Percentiles rank a stretch among this genome's conserved stretches.
phyloP scores from a whole-genome alignment of 2,888 invertebrate genomes.

The Drosophila yooni region DNA sequence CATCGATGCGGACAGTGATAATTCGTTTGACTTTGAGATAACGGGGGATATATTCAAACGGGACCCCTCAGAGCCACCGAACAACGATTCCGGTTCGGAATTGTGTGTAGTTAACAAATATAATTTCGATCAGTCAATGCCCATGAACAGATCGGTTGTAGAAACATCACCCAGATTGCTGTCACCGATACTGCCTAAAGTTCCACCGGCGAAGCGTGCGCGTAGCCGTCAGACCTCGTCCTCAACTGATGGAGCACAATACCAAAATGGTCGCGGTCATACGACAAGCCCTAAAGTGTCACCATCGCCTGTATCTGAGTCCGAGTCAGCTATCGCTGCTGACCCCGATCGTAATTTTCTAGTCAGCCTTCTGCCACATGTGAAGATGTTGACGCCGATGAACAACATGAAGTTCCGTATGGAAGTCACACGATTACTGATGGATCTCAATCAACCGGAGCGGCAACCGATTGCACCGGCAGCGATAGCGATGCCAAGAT shows the following conservation, averaged over 20 bases:
- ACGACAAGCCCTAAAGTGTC: not conserved
- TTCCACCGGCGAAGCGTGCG: slow-evolving; percentile 43
- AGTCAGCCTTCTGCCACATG: slow-evolving; percentile 65
- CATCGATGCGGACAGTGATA: slow-evolving; percentile 66
- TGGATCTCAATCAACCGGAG: slow-evolving; percentile 63
- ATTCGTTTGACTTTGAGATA: slow-evolving; percentile 68
- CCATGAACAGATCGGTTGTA: slow-evolving; percentile 33
- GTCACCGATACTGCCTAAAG: slow-evolving; percentile 42
- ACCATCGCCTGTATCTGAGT: not conserved
- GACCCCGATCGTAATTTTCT: slow-evolving; percentile 69
- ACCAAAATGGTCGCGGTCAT: slow-evolving; percentile 12
- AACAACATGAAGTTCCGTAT: slow-evolving; percentile 64
- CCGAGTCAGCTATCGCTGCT: slow-evolving; percentile 26
- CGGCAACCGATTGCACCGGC: slow-evolving; percentile 3
- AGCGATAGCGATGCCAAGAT: slow-evolving; percentile 15
- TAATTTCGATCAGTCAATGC: slow-evolving; percentile 13
- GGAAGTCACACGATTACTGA: slow-evolving; percentile 60
- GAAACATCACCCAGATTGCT: slow-evolving; percentile 46
- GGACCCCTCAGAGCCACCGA: slow-evolving; percentile 15
- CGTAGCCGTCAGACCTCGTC: slow-evolving; percentile 37
- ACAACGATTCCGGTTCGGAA: slow-evolving; percentile 33
- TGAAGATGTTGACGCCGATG: slow-evolving; percentile 60
- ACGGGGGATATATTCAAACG: slow-evolving; percentile 67
- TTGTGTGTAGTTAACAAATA: slow-evolving; percentile 20
- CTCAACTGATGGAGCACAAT: slow-evolving; percentile 27